phyloP scores from a whole-genome alignment of 2,797 vertebrate genomes.

The Diplodus puntazzo region DNA sequence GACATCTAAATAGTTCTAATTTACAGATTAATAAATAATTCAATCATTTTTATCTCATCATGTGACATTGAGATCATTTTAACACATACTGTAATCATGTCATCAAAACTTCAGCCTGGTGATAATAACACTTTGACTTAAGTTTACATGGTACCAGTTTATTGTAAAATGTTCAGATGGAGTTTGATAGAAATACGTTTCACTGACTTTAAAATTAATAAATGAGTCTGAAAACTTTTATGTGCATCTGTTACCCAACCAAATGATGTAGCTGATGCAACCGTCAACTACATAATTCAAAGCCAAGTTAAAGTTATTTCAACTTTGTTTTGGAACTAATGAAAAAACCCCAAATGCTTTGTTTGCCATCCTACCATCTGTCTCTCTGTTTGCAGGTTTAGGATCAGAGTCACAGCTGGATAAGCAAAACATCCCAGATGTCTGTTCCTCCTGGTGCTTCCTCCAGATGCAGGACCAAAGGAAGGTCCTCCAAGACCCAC shows the following conservation, averaged over 20 bases:
- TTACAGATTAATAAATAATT: not conserved
- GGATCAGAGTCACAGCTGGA: conserved; percentile 38
- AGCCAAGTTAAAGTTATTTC: conserved; percentile 18
- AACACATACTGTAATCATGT: no score
- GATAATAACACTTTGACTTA: no score
- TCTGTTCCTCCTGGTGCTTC: conserved; percentile 26
- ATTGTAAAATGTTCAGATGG: no score
- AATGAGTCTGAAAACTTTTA: not conserved
- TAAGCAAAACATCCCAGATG: conserved; percentile 35
- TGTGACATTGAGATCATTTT: not conserved
- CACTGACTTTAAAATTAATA: not conserved
- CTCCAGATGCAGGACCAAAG: conserved; percentile 50
- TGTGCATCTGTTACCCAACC: no score
- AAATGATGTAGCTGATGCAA: no score
- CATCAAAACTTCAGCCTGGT: no score
- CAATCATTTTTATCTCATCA: no score
- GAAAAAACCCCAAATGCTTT: not conserved
- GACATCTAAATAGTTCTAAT: not conserved
- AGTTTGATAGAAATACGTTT: not conserved
- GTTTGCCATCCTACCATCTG: conserved; percentile 30
- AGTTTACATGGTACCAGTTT: no score
- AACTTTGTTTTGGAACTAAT: conserved; percentile 17
- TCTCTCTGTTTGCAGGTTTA: conserved; percentile 26
- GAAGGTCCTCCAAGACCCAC: conserved; percentile 34
- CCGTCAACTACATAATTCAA: not conserved